Conservation (phyloP, 2,888 invertebrate species). For the Stenurella melanura region DNA sequence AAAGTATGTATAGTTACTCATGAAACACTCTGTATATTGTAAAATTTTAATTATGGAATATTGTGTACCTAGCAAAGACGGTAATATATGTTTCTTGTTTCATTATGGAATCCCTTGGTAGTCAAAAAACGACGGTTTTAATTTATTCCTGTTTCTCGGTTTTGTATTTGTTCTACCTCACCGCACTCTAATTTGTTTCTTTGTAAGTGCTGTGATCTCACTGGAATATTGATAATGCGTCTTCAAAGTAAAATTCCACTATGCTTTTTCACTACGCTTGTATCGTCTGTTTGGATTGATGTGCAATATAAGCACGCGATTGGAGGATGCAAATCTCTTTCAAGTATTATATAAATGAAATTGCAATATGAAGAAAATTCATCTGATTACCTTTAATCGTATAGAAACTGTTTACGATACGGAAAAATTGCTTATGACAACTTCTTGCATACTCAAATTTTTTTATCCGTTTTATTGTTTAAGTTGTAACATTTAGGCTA, state of each 20-base stretch:
- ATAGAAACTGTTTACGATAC: too few species aligned
- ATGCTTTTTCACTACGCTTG: background rate
- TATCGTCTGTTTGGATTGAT: slow-evolving; percentile 1
- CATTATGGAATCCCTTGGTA: slow-evolving; percentile 11
- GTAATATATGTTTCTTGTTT: slow-evolving; percentile 19
- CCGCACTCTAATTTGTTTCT: slow-evolving; percentile 55
- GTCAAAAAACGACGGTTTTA: slow-evolving; percentile 46
- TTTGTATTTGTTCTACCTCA: slow-evolving; percentile 47
- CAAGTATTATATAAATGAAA: slow-evolving; percentile 7
- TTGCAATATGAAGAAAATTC: background rate
- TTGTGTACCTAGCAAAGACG: slow-evolving; percentile 18
- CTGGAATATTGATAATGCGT: slow-evolving; percentile 37
- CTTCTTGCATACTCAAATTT: too few species aligned
- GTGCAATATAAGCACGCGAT: slow-evolving; percentile 8
- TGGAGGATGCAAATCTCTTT: background rate
- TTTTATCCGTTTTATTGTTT: too few species aligned
- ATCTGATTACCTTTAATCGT: too few species aligned
- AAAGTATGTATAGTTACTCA: too few species aligned
- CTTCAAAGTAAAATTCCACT: slow-evolving; percentile 38
- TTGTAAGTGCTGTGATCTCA: slow-evolving; percentile 44
- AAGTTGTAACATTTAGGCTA: too few species aligned
- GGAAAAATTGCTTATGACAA: too few species aligned
- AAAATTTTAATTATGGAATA: slow-evolving; percentile 30
- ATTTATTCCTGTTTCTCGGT: slow-evolving; percentile 46
- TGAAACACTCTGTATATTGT: too few species aligned